Evolutionary conservation across 2,888 invertebrate genomes (phyloP).

Genomic region (Alcis repandata): DNA sequence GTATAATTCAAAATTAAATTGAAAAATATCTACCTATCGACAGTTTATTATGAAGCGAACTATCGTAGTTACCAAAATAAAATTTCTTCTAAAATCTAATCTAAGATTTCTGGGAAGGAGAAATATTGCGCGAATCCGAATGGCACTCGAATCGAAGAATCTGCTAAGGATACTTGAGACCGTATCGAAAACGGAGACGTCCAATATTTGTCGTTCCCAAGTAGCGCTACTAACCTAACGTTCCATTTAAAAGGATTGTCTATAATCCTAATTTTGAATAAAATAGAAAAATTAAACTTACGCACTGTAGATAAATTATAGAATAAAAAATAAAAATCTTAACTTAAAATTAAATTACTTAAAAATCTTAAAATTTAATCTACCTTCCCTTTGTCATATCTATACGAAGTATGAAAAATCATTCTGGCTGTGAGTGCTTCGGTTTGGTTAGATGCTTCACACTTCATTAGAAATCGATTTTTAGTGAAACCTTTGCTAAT

Average conservation of each 20-base stretch:
- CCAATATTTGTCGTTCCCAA: conserved; percentile 56
- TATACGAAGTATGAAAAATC: conserved; percentile 82
- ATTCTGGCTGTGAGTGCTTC: conserved; percentile 85
- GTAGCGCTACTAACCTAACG: conserved; percentile 78
- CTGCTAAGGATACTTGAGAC: conserved; percentile 33
- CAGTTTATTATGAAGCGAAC: conserved; percentile 71
- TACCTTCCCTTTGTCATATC: conserved; percentile 81
- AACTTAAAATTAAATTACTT: conserved; percentile 67
- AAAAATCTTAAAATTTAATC: conserved; percentile 68
- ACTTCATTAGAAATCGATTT: conserved; percentile 55
- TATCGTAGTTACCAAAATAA: conserved; percentile 81
- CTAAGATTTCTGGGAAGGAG: conserved; percentile 73
- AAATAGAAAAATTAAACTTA: conserved; percentile 82
- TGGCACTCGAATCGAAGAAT: conserved; percentile 27
- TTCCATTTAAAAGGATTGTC: conserved; percentile 77
- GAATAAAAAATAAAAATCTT: conserved; percentile 75
- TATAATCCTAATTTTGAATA: conserved; percentile 71
- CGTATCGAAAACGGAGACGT: conserved; percentile 34
- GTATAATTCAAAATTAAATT: conserved; percentile 78
- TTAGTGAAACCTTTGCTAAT: conserved; percentile 60
- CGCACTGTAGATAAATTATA: conserved; percentile 83
- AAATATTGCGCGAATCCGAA: conserved; percentile 40
- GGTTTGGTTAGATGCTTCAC: conserved; percentile 74
- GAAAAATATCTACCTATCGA: conserved; percentile 71
- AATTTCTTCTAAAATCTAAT: conserved; percentile 82